Conservation (phyloP, 2,797 vertebrate genomes). For the Emys orbicularis region DNA sequence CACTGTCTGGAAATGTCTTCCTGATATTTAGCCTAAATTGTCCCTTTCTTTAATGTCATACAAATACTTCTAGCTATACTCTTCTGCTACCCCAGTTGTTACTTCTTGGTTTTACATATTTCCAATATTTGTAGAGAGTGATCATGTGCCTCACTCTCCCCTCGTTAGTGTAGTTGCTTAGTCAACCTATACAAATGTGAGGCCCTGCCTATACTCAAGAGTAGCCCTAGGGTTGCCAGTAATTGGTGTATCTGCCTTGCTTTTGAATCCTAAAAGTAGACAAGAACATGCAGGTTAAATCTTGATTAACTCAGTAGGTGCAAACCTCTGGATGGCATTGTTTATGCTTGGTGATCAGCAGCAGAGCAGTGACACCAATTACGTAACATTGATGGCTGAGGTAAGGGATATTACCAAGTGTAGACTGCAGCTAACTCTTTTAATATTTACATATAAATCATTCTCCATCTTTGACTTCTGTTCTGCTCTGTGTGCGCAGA, state of each 20-base stretch:
- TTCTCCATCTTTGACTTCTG: background rate
- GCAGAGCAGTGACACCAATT: background rate
- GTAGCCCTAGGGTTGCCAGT: background rate
- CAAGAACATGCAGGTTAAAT: background rate
- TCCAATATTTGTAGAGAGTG: background rate
- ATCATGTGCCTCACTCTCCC: background rate
- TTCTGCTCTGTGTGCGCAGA: background rate
- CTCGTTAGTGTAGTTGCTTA: background rate
- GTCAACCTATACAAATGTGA: background rate
- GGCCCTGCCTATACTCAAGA: background rate
- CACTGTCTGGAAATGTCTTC: background rate
- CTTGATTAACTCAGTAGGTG: background rate
- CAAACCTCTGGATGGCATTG: background rate
- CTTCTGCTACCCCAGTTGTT: background rate
- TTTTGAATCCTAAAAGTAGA: background rate
- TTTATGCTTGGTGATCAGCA: background rate
- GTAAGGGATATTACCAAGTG: background rate
- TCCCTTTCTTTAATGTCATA: background rate
- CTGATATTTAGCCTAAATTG: background rate
- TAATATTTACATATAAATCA: background rate
- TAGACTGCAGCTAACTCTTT: background rate
- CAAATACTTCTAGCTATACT: background rate
- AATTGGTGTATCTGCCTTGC: background rate
- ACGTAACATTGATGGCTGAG: background rate
- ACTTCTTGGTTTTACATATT: background rate